These are phyloP conservation scores for Plusia festucae DNA, from an alignment of 2,888 invertebrate species.

Conservation along the genomic window DNA sequence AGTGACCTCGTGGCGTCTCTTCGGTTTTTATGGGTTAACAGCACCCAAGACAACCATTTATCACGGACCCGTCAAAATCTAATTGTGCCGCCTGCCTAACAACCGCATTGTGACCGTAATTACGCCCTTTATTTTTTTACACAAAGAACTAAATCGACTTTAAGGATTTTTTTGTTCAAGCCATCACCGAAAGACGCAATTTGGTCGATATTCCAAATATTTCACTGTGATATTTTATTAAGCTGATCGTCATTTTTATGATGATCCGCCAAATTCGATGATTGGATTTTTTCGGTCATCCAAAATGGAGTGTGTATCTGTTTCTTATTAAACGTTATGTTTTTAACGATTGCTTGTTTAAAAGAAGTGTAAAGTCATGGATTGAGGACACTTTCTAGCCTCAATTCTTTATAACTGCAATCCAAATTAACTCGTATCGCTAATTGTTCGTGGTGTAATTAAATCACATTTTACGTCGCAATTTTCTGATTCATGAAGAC, in stretches of 20 bases:
- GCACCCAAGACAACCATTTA: constrained; percentile 83
- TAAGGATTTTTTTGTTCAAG: constrained; percentile 74
- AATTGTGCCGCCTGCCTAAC: constrained; percentile 88
- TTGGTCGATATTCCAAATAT: constrained; percentile 80
- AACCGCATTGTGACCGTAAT: constrained; percentile 87
- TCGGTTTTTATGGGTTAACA: constrained; percentile 65
- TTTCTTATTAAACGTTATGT: not conserved
- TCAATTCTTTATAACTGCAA: constrained; percentile 15
- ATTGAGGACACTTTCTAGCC: constrained; percentile 43
- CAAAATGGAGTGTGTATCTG: constrained; percentile 20
- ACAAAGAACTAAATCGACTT: constrained; percentile 80
- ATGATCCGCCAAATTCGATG: constrained; percentile 50
- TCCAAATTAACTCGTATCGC: constrained; percentile 14
- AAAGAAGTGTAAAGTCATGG: constrained; percentile 22
- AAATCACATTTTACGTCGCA: constrained; percentile 2
- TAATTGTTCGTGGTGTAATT: constrained; percentile 18
- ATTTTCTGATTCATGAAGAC: not conserved
- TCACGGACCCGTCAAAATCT: constrained; percentile 88
- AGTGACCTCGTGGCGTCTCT: constrained; percentile 65
- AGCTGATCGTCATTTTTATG: constrained; percentile 49
- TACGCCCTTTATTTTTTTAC: constrained; percentile 85
- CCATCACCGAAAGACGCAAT: constrained; percentile 74
- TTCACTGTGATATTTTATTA: constrained; percentile 69
- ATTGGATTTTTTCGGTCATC: constrained; percentile 35
- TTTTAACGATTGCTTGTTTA: constrained; percentile 1